phyloP scores from a whole-genome alignment of 2,113 vertebrate genomes.

The Brienomyrus longianalis region DNA sequence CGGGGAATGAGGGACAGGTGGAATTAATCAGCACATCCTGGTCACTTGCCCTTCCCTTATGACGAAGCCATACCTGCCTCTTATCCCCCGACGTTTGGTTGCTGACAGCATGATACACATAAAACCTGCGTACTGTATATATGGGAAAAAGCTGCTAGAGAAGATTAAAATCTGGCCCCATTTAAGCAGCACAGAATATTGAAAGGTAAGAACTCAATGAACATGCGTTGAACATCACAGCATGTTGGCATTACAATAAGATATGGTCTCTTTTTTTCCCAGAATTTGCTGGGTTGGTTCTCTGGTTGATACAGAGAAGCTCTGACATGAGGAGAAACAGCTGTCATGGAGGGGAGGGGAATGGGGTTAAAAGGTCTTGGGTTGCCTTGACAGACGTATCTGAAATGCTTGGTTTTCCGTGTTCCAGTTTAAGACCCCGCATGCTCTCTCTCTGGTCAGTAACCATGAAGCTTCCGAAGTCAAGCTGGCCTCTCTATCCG shows the following conservation, averaged over 20 bases:
- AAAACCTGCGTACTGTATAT: background rate
- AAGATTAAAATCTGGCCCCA: background rate
- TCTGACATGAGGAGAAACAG: background rate
- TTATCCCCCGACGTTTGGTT: background rate
- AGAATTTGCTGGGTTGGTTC: background rate
- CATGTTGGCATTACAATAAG: background rate
- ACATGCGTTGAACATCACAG: background rate
- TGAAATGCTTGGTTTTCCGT: background rate
- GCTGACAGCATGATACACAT: background rate
- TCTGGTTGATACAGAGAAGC: background rate
- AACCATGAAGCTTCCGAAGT: background rate
- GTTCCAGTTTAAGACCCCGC: background rate
- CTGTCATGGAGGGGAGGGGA: background rate
- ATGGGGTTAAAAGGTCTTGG: background rate
- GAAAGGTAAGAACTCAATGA: background rate
- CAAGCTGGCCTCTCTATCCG: background rate
- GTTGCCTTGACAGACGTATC: background rate
- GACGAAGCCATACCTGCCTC: background rate
- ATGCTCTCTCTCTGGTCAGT: background rate
- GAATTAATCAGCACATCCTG: background rate
- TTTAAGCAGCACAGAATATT: background rate
- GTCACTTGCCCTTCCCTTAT: background rate
- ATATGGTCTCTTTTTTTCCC: background rate
- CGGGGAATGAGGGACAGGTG: background rate
- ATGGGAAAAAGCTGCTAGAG: background rate